Evolutionary conservation across 2,888 invertebrate genomes (phyloP).

Genomic region (Ligdia adustata): DNA sequence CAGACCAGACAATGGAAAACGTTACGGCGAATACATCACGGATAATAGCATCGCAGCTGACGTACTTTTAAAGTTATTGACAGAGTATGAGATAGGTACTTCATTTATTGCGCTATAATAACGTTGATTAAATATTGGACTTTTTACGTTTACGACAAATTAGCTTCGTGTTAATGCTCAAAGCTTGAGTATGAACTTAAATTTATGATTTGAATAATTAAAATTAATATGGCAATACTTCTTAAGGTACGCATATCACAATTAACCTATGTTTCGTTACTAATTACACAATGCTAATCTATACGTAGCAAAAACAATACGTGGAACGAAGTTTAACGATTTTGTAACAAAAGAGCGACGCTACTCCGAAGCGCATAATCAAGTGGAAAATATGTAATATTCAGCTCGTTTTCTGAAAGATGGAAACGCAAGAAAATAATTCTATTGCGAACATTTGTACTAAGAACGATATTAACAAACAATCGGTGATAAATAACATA

Average conservation of each 20-base stretch:
- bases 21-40: slow-evolving; percentile 61
- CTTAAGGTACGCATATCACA: too few species aligned
- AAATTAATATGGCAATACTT: too few species aligned
- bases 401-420: slow-evolving; percentile 3
- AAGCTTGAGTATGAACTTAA: too few species aligned
- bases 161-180: slow-evolving; percentile 11
- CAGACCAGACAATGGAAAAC: slow-evolving; percentile 62
- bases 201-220: too few species aligned
- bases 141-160: slow-evolving; percentile 26
- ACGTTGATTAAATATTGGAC: slow-evolving; percentile 19
- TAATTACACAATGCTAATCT: too few species aligned
- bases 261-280: too few species aligned
- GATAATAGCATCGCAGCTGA: slow-evolving; percentile 59
- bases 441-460: not conserved
- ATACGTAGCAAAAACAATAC: too few species aligned
- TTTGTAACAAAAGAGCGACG: not conserved
- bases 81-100: slow-evolving; percentile 51
- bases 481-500: slow-evolving; percentile 27
- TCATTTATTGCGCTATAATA: slow-evolving; percentile 39
- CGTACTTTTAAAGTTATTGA: slow-evolving; percentile 64
- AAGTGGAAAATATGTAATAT: not conserved
- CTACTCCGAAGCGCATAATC: not conserved
- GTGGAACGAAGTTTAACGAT: not conserved
- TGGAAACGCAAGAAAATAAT: too few species aligned
- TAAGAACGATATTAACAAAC: slow-evolving; percentile 19